Evolutionary conservation across 2,888 invertebrate species (phyloP).

Genomic region (Druceiella hillmani): DNA sequence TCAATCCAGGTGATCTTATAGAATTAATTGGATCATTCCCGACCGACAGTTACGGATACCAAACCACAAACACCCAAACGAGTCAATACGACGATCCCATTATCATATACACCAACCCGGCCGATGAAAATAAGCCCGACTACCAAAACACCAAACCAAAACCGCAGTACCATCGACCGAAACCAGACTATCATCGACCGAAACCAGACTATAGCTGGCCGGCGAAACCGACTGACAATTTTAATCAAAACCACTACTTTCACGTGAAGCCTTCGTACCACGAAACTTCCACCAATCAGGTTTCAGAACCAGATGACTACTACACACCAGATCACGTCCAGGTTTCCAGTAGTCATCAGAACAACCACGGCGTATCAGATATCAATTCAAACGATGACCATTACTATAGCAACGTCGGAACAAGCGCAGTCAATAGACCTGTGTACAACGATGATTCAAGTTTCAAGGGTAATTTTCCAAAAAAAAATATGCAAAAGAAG

Average conservation of each 20-base stretch:
- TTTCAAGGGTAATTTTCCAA: too few species aligned
- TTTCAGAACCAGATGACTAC: conserved; percentile 31
- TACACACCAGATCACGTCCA: conserved; percentile 32
- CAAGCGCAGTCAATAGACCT: too few species aligned
- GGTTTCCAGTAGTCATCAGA: conserved; percentile 20
- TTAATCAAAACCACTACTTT: conserved; percentile 36
- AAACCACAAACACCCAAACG: conserved; percentile 32
- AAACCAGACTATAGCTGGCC: conserved; percentile 29
- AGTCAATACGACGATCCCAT: conserved; percentile 47
- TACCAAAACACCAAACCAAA: conserved; percentile 32
- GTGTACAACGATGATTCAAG: too few species aligned
- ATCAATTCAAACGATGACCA: too few species aligned
- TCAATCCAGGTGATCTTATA: conserved; percentile 47
- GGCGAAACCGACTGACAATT: conserved; percentile 32
- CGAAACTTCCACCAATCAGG: conserved; percentile 35
- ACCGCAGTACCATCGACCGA: conserved; percentile 34
- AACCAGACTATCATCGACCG: conserved; percentile 28
- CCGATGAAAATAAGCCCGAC: conserved; percentile 30
- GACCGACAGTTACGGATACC: conserved; percentile 44
- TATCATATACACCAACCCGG: conserved; percentile 41
- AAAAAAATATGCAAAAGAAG: too few species aligned
- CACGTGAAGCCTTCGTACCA: conserved; percentile 49
- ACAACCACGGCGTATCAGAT: too few species aligned
- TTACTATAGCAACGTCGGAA: too few species aligned
- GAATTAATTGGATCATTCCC: conserved; percentile 49